These are phyloP conservation scores for Opisthocomus hoazin DNA, from an alignment of 2,113 vertebrate genomes.

Conservation along the genomic window DNA sequence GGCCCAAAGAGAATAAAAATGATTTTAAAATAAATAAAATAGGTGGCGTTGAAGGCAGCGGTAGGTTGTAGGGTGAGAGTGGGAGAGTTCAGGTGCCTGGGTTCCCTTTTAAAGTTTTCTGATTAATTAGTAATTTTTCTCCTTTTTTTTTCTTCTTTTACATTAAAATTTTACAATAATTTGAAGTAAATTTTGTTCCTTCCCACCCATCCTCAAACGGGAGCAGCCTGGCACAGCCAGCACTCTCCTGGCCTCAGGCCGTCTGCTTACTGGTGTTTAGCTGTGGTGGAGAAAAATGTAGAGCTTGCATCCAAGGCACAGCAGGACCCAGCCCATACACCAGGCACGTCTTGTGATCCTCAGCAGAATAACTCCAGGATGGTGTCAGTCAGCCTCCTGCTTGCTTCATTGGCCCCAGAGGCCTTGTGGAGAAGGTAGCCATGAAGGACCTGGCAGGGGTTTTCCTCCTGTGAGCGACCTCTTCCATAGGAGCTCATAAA, in stretches of 20 bases:
- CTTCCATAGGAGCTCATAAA: background rate
- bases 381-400: background rate
- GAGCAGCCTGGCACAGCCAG: background rate
- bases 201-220: background rate
- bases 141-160: background rate
- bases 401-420: background rate
- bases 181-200: background rate
- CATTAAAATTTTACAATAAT: background rate
- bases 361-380: background rate
- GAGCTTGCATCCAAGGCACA: background rate
- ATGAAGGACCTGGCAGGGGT: background rate
- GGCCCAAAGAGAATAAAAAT: background rate
- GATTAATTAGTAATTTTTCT: background rate
- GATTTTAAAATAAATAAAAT: background rate
- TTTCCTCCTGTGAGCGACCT: accelerated
- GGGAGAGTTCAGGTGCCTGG: background rate
- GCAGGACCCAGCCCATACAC: background rate
- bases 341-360: background rate
- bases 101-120: background rate
- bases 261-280: background rate
- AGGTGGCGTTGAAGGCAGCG: background rate
- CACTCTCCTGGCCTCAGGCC: background rate
- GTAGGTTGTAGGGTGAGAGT: background rate
- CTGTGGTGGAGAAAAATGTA: accelerated
- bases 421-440: background rate